Percentiles rank a stretch among this genome's conserved stretches.
phyloP scores from a whole-genome alignment of 2,797 vertebrate species.

The Pagetopsis macropterus region DNA sequence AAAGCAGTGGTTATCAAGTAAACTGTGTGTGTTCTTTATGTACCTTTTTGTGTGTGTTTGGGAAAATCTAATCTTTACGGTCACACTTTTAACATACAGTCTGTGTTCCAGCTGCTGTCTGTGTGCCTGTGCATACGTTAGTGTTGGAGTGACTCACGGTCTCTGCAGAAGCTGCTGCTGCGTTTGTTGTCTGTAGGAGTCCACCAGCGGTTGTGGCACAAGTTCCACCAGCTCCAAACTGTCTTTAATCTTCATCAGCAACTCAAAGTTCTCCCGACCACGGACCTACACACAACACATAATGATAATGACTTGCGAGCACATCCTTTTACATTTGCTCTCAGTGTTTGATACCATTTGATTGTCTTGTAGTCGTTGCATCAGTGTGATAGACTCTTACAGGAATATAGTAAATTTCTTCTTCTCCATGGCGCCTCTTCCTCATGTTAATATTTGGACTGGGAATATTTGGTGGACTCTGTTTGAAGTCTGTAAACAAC shows the following conservation, averaged over 20 bases:
- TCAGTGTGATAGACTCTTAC: constrained; percentile 79
- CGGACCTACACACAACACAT: constrained; percentile 85
- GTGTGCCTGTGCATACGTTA: constrained; percentile 17
- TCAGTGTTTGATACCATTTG: background rate
- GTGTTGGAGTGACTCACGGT: constrained; percentile 86
- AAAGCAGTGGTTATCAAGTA: background rate
- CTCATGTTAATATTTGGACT: constrained; percentile 87
- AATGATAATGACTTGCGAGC: background rate
- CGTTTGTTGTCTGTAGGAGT: constrained; percentile 96
- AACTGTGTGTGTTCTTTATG: background rate
- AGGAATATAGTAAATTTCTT: constrained; percentile 95
- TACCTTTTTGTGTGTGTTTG: constrained; percentile 7
- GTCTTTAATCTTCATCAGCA: constrained; percentile 98
- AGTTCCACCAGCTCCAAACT: constrained; percentile 95
- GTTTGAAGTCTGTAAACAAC: constrained; percentile 90
- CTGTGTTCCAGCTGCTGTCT: background rate
- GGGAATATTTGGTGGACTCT: constrained; percentile 89
- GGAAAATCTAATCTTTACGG: background rate
- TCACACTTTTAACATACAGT: constrained; percentile 1
- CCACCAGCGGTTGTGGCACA: constrained; percentile 94
- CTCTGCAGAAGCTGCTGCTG: constrained; percentile 96
- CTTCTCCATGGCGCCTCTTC: constrained; percentile 93
- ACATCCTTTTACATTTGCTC: background rate
- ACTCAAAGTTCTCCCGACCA: constrained; percentile 96
- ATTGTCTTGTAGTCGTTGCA: background rate